A percentile compares a stretch with the other conserved stretches of the same genome.
These are phyloP conservation scores for Callocephalon fimbriatum DNA, from an alignment of 2,113 vertebrate species.

Conservation along the genomic window DNA sequence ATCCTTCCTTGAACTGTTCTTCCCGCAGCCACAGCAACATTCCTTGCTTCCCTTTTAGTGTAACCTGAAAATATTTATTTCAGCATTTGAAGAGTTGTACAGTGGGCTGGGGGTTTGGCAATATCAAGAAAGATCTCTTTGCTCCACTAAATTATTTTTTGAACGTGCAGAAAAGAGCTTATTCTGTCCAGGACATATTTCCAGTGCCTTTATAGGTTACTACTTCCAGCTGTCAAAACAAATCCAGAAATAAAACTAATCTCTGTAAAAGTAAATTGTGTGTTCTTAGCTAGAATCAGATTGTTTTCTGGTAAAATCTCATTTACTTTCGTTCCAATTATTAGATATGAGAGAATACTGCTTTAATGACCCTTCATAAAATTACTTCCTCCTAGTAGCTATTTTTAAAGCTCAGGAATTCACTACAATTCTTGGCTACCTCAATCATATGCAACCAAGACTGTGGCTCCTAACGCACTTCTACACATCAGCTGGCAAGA, in stretches of 20 bases:
- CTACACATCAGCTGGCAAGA: not conserved
- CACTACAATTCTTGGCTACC: not conserved
- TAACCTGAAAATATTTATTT: not conserved
- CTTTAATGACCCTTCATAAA: not conserved
- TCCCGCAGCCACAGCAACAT: not conserved
- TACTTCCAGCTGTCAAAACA: slow-evolving; percentile 27
- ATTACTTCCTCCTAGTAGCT: not conserved
- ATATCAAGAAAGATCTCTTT: not conserved
- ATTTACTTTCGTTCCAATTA: not conserved
- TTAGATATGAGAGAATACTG: not conserved
- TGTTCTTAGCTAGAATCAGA: not conserved
- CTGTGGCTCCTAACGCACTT: not conserved
- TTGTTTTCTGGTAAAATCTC: not conserved
- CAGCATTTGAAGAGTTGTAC: not conserved
- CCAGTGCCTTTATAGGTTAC: not conserved
- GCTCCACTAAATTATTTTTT: not conserved
- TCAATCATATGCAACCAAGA: not conserved
- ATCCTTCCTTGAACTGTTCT: not conserved
- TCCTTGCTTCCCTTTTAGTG: not conserved
- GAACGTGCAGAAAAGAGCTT: not conserved
- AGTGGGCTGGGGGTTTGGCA: not conserved
- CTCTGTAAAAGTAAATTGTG: not conserved
- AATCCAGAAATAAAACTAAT: not conserved
- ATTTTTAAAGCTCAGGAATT: slow-evolving; percentile 16
- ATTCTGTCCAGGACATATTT: not conserved